Evolutionary conservation across 2,888 invertebrate species (phyloP).

Genomic region (Gari tellinella): DNA sequence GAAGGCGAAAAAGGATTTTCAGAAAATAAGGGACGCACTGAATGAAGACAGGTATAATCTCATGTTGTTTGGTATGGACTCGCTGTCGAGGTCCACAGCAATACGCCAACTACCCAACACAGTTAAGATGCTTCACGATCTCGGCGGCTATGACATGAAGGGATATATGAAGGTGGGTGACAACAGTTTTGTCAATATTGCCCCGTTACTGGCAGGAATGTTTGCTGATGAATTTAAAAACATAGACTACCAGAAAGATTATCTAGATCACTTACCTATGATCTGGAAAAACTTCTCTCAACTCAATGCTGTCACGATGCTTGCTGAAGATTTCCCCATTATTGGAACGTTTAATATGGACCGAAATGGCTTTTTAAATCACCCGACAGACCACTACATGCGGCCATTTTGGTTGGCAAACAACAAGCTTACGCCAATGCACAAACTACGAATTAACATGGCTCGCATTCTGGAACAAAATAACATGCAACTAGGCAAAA

Average conservation of each 20-base stretch:
- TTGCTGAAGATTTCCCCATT: conserved; percentile 52
- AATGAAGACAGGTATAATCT: conserved; percentile 19
- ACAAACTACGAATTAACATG: conserved; percentile 20
- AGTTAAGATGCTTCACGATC: conserved; percentile 20
- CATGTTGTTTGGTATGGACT: conserved; percentile 45
- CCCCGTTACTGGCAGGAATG: conserved; percentile 27
- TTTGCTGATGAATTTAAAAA: conserved; percentile 6
- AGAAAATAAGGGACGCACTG: background rate
- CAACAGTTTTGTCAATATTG: conserved; percentile 36
- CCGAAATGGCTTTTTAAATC: conserved; percentile 30
- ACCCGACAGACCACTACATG: conserved; percentile 59
- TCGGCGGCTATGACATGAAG: conserved; percentile 24
- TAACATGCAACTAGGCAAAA: conserved; percentile 32
- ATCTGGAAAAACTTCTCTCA: conserved; percentile 52
- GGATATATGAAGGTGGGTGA: conserved; percentile 47
- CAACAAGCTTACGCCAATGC: conserved; percentile 27
- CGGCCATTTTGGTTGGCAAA: conserved; percentile 50
- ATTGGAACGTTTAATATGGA: conserved; percentile 42
- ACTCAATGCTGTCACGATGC: conserved; percentile 37
- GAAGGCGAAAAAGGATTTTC: background rate
- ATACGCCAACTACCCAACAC: conserved; percentile 37
- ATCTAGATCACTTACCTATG: conserved; percentile 42
- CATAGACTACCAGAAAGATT: conserved; percentile 6
- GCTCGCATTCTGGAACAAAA: conserved; percentile 29
- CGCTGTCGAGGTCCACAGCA: conserved; percentile 32